Evolutionary conservation across 2,888 invertebrate genomes (phyloP).

Genomic region (Plebejus argus): DNA sequence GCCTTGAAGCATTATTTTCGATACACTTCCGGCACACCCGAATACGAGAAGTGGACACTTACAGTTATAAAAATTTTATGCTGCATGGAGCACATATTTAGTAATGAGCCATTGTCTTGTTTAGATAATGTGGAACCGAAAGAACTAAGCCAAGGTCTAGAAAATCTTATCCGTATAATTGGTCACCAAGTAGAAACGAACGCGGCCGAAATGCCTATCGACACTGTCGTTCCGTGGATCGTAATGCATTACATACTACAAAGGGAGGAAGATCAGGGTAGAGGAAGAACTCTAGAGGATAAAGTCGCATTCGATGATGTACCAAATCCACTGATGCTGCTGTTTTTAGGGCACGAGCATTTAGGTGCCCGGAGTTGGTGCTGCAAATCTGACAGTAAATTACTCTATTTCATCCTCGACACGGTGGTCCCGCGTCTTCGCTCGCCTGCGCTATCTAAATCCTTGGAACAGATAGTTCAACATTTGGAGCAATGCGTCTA

Average conservation of each 20-base stretch:
- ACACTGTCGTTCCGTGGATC: slow-evolving; percentile 90
- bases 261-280: slow-evolving; percentile 85
- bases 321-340: slow-evolving; percentile 87
- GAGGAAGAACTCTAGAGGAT: slow-evolving; percentile 72
- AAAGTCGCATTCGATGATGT: slow-evolving; percentile 79
- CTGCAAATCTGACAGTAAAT: slow-evolving; percentile 86
- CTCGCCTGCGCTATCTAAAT: slow-evolving; percentile 83
- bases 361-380: slow-evolving; percentile 90
- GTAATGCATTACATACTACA: slow-evolving; percentile 89
- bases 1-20: slow-evolving; percentile 83
- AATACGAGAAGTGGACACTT: slow-evolving; percentile 72
- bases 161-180: slow-evolving; percentile 87
- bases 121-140: slow-evolving; percentile 79
- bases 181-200: slow-evolving; percentile 90
- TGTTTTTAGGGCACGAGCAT: slow-evolving; percentile 92
- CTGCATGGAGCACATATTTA: slow-evolving; percentile 71
- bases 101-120: slow-evolving; percentile 67
- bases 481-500: slow-evolving; percentile 91
- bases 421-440: slow-evolving; percentile 85
- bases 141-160: slow-evolving; percentile 84
- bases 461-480: slow-evolving; percentile 86
- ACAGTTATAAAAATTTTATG: slow-evolving; percentile 71
- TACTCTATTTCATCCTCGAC: slow-evolving; percentile 89
- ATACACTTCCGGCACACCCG: slow-evolving; percentile 64
- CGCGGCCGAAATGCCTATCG: slow-evolving; percentile 83